phyloP scores from a whole-genome alignment of 2,888 invertebrate genomes.

The Mylabris sibirica region DNA sequence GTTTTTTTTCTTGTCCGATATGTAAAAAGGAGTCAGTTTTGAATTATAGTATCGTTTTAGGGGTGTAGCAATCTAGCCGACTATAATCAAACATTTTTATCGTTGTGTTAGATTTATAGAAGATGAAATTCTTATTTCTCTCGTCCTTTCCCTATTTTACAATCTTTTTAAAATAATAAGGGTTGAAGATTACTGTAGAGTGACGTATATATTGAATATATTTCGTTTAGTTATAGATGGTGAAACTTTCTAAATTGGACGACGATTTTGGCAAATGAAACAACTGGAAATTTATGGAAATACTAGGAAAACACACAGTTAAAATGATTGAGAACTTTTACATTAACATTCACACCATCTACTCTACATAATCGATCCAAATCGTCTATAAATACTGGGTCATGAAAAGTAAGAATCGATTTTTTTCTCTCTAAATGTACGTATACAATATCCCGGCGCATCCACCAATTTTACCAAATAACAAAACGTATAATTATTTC shows the following conservation, averaged over 20 bases:
- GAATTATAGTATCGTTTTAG: background rate
- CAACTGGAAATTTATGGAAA: background rate
- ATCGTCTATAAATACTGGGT: background rate
- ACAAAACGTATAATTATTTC: too few relatives aligned
- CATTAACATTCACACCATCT: background rate
- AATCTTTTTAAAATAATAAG: background rate
- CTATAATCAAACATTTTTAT: slow-evolving; percentile 1
- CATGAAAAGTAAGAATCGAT: background rate
- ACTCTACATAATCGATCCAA: background rate
- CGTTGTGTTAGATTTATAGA: background rate
- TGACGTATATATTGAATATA: background rate
- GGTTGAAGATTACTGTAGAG: too few relatives aligned
- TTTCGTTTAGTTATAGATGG: background rate
- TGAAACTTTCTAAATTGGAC: too few relatives aligned
- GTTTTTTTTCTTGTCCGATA: too few relatives aligned
- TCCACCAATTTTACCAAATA: background rate
- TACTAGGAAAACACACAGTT: background rate
- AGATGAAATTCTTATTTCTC: background rate
- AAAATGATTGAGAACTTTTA: background rate
- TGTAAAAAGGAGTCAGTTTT: background rate
- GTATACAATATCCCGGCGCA: background rate
- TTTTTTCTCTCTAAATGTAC: too few relatives aligned
- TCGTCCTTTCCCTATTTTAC: background rate
- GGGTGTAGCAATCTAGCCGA: background rate
- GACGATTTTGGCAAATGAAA: background rate